Conservation (phyloP, 2,113 vertebrate species). For the Pluvialis apricaria region DNA sequence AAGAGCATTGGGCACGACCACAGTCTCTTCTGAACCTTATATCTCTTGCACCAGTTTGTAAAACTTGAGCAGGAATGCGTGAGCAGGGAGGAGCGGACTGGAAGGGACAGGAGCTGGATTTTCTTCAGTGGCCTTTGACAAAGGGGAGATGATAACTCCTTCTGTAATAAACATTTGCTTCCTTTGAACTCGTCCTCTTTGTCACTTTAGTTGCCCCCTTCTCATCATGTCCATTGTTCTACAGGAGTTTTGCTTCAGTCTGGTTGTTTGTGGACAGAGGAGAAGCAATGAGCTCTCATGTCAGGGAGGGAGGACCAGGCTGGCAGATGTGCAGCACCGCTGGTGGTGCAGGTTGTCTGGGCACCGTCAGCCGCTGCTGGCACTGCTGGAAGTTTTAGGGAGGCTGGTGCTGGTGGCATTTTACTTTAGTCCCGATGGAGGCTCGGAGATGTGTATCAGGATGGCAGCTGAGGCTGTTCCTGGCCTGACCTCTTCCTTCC, state of each 20-base stretch:
- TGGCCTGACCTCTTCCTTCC: background rate
- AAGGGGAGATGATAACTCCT: background rate
- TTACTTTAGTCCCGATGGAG: background rate
- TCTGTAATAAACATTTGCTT: background rate
- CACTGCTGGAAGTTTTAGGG: background rate
- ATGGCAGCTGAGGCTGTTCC: background rate
- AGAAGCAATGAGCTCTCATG: background rate
- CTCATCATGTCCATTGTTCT: background rate
- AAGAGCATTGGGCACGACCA: background rate
- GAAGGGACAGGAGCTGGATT: background rate
- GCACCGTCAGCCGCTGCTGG: background rate
- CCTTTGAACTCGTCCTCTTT: background rate
- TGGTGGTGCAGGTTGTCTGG: background rate
- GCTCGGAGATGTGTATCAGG: background rate
- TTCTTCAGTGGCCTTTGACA: background rate
- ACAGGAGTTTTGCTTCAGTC: background rate
- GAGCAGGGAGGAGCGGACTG: background rate
- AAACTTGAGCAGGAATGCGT: background rate
- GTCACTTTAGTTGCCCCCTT: background rate
- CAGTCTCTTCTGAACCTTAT: background rate
- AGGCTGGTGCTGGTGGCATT: background rate
- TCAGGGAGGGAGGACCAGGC: background rate
- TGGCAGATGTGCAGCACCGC: background rate
- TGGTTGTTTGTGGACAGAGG: background rate
- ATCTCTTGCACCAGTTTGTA: background rate